Conservation (phyloP, 2,888 invertebrate species). For the Belgica antarctica region DNA sequence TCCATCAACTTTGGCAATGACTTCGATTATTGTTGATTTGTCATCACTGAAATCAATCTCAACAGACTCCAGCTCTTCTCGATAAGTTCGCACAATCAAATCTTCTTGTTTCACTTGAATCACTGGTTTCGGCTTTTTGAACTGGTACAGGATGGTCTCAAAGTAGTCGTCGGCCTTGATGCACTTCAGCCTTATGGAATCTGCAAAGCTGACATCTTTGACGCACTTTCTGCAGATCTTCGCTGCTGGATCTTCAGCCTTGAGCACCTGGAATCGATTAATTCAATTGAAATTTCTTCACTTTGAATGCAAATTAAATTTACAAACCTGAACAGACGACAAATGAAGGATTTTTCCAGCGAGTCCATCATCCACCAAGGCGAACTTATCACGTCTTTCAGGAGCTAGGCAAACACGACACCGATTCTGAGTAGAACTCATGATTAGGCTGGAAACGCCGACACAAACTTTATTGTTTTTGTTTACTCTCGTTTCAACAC, state of each 20-base stretch:
- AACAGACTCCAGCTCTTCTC: no score
- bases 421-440: no score
- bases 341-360: neutral
- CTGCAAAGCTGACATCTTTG: neutral
- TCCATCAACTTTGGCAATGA: no score
- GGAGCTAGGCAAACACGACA: neutral
- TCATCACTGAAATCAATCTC: no score
- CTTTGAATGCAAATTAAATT: neutral
- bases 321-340: neutral
- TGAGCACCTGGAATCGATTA: neutral
- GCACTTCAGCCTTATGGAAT: neutral
- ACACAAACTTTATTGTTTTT: no score
- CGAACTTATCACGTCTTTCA: neutral
- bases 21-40: no score
- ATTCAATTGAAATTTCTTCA: neutral
- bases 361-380: no score
- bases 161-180: constrained; percentile 8
- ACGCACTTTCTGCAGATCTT: neutral
- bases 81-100: no score
- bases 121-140: neutral
- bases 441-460: no score
- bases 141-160: neutral
- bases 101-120: no score
- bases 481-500: no score
- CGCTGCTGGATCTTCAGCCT: neutral